Percentiles rank a stretch among this genome's conserved stretches.
Conservation (phyloP, 1,140 invertebrate species). For the Drosophila miranda region DNA sequence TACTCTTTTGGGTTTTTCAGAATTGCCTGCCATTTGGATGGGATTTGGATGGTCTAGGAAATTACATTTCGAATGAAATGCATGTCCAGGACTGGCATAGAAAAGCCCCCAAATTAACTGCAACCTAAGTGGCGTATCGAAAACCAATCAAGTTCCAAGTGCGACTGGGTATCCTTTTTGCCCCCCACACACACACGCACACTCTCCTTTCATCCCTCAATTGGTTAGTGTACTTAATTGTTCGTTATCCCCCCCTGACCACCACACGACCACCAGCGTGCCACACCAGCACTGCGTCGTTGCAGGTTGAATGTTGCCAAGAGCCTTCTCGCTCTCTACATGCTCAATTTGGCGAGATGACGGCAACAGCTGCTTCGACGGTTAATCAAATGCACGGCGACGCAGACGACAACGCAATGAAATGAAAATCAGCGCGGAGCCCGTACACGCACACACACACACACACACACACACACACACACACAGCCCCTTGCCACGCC, state of each 20-base stretch:
- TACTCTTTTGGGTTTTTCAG: not conserved
- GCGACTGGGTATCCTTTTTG: not conserved
- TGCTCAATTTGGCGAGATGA: constrained; percentile 49
- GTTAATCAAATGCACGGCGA: constrained; percentile 69
- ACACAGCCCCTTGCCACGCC: constrained; percentile 6
- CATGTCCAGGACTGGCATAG: too few species aligned
- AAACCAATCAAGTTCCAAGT: constrained; percentile 12
- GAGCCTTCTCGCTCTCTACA: constrained; percentile 11
- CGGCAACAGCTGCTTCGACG: constrained; percentile 61
- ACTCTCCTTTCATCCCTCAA: constrained; percentile 7
- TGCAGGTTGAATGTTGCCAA: constrained; percentile 17
- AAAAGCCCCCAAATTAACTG: too few species aligned
- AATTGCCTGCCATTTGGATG: not conserved
- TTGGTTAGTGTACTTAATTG: constrained; percentile 45
- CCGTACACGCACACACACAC: constrained; percentile 4
- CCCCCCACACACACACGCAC: constrained; percentile 15
- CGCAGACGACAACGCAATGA: constrained; percentile 47
- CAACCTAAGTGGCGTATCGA: too few species aligned
- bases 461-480: not conserved
- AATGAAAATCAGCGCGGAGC: constrained; percentile 65
- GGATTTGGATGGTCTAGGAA: too few species aligned
- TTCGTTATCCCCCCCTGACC: constrained; percentile 21
- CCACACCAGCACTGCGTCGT: not conserved
- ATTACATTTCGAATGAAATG: too few species aligned
- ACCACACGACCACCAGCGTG: too few species aligned